Conservation (phyloP, 2,888 invertebrate species). For the Artemia sinica region DNA sequence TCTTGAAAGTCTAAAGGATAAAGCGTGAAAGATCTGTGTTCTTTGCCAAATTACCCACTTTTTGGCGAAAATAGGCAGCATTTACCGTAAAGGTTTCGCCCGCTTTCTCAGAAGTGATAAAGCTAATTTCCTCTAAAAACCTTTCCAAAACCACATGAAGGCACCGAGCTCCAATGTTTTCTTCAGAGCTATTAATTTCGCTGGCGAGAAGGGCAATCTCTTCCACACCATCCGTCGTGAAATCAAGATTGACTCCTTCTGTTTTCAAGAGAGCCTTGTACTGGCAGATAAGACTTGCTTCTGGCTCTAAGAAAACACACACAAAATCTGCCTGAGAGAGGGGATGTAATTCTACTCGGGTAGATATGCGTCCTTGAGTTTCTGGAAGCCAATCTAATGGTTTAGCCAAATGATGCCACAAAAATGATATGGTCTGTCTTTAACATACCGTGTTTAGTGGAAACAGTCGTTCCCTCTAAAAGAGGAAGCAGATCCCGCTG, state of each 20-base stretch:
- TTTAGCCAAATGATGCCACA: conserved; percentile 22
- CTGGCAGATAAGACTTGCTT: conserved; percentile 13
- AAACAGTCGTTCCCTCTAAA: conserved; percentile 21
- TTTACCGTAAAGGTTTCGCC: too few relatives aligned
- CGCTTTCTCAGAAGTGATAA: too few relatives aligned
- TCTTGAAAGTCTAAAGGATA: too few relatives aligned
- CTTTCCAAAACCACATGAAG: too few relatives aligned
- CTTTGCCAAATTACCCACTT: too few relatives aligned
- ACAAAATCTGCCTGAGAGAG: conserved; percentile 18
- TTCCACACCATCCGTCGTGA: too few relatives aligned
- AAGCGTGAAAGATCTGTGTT: too few relatives aligned
- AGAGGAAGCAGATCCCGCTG: conserved; percentile 22
- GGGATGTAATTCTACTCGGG: conserved; percentile 19
- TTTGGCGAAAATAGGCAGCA: too few relatives aligned
- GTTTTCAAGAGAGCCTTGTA: neutral
- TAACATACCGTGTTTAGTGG: conserved; percentile 21
- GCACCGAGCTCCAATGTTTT: too few relatives aligned
- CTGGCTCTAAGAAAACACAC: conserved; percentile 21
- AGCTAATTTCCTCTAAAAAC: too few relatives aligned
- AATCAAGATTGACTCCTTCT: neutral
- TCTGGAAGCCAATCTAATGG: conserved; percentile 20
- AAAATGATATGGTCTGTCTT: conserved; percentile 22
- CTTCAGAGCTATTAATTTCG: too few relatives aligned
- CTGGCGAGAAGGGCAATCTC: too few relatives aligned
- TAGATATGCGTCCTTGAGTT: conserved; percentile 21